phyloP scores from a whole-genome alignment of 2,113 vertebrate genomes.

The Varanus komodoensis region DNA sequence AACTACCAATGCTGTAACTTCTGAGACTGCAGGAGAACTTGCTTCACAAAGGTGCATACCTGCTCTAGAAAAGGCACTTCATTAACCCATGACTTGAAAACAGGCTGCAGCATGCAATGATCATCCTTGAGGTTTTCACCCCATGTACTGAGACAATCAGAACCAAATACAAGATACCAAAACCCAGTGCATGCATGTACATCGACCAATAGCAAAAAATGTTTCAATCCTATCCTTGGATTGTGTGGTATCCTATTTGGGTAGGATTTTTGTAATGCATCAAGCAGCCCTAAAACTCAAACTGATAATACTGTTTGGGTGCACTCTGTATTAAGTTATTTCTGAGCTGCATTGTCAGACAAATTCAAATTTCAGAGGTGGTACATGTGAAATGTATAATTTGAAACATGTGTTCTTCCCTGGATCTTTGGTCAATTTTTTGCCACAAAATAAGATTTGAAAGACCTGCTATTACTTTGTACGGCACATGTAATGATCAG shows the following conservation, averaged over 20 bases:
- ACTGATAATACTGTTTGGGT: not conserved
- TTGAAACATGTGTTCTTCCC: constrained; percentile 32
- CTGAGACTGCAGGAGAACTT: not conserved
- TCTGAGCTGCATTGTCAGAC: constrained; percentile 37
- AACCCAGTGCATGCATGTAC: not conserved
- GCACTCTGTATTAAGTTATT: constrained; percentile 34
- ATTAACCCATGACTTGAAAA: not conserved
- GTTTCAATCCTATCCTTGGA: not conserved
- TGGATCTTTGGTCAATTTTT: constrained; percentile 44
- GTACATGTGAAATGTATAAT: constrained; percentile 20
- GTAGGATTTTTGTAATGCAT: not conserved
- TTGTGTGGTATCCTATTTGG: not conserved
- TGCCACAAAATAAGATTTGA: constrained; percentile 50
- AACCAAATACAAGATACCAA: not conserved
- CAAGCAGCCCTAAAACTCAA: not conserved
- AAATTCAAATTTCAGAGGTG: constrained; percentile 20
- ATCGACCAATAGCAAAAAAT: not conserved
- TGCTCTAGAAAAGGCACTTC: not conserved
- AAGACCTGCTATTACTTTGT: constrained; percentile 43
- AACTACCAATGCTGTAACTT: not conserved
- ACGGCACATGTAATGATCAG: constrained; percentile 35
- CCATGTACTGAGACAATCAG: not conserved
- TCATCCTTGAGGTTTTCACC: not conserved
- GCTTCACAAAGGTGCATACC: not conserved
- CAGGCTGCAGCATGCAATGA: not conserved